A percentile compares a stretch with the other conserved stretches of the same genome.
Conservation (phyloP, 2,113 vertebrate species). For the Galbula dea region DNA sequence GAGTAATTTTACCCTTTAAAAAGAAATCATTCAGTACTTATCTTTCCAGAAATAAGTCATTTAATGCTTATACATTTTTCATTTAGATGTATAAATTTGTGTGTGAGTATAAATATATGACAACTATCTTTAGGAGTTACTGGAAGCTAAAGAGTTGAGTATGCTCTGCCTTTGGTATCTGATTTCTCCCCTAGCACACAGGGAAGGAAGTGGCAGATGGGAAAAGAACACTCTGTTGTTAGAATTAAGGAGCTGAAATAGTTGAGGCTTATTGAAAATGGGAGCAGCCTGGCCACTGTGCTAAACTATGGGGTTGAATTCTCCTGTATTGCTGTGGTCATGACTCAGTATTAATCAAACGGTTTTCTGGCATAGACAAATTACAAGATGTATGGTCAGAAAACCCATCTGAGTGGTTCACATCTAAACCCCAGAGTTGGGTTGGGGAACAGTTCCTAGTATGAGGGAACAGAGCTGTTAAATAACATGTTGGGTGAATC, state of each 20-base stretch:
- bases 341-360: not conserved
- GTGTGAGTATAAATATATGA: not conserved
- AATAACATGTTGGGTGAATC: not conserved
- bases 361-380: not conserved
- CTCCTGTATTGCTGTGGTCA: not conserved
- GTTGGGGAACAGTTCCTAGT: not conserved
- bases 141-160: not conserved
- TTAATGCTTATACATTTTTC: not conserved
- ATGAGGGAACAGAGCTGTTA: not conserved
- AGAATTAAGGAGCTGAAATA: conserved; percentile 44
- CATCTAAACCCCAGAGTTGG: not conserved
- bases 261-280: not conserved
- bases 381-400: not conserved
- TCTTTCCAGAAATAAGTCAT: not conserved
- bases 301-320: not conserved
- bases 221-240: conserved; percentile 37
- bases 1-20: not conserved
- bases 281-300: not conserved
- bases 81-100: not conserved
- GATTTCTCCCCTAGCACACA: conserved; percentile 16
- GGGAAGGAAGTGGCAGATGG: conserved; percentile 49
- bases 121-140: not conserved
- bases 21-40: not conserved
- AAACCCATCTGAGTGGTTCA: not conserved
- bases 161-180: conserved; percentile 11